Evolutionary conservation across 2,797 vertebrate genomes (phyloP).

Genomic region (Phoebastria nigripes): DNA sequence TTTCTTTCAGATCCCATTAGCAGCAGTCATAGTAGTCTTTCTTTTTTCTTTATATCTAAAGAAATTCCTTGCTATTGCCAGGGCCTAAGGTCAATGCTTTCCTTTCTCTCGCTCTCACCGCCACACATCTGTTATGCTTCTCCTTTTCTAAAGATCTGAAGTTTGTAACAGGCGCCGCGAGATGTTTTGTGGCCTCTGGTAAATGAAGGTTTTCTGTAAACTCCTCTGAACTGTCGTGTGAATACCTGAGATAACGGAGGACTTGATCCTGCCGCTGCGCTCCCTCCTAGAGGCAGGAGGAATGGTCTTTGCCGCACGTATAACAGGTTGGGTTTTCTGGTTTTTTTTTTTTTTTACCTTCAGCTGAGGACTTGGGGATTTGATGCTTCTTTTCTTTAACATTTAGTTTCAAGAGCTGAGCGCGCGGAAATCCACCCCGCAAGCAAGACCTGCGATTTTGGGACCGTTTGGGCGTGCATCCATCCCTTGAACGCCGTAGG

Average conservation of each 20-base stretch:
- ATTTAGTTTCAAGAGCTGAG: not conserved
- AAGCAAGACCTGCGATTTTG: not conserved
- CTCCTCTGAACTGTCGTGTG: not conserved
- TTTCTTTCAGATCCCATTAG: not conserved
- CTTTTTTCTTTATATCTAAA: not conserved
- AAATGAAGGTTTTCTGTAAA: not conserved
- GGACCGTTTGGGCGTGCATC: accelerated
- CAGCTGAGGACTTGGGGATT: not conserved
- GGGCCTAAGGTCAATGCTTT: not conserved
- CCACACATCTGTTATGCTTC: not conserved
- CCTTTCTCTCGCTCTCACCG: not conserved
- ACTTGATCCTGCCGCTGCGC: accelerated
- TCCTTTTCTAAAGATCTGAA: not conserved
- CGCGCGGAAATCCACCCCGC: accelerated
- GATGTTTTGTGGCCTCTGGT: not conserved
- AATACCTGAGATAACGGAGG: not conserved
- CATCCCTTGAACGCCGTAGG: accelerated
- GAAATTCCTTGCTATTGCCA: not conserved
- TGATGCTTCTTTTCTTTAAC: not conserved
- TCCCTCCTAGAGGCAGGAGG: not conserved
- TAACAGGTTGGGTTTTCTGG: not conserved
- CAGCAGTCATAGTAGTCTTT: not conserved
- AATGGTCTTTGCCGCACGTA: accelerated
- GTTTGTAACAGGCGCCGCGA: not conserved
- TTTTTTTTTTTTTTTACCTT: not conserved